phyloP scores from a whole-genome alignment of 2,888 invertebrate genomes.

The Melieria picta region DNA sequence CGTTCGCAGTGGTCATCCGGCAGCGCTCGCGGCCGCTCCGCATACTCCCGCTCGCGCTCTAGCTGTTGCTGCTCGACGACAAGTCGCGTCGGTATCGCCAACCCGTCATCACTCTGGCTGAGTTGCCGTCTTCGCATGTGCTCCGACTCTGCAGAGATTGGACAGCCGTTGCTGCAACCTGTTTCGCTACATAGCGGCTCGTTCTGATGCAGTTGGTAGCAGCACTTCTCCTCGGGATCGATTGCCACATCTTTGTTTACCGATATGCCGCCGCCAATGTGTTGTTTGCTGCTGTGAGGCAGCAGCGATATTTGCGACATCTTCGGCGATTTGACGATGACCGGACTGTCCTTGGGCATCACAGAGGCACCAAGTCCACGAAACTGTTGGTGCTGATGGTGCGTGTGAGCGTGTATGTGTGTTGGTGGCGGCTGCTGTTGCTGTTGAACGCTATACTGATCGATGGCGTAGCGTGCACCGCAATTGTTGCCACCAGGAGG shows the following conservation, averaged over 20 bases:
- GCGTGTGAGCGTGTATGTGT: not conserved
- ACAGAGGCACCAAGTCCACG: slow-evolving; percentile 61
- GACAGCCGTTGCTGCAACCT: slow-evolving; percentile 45
- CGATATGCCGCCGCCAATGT: slow-evolving; percentile 52
- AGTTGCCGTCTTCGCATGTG: slow-evolving; percentile 45
- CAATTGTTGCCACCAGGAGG: slow-evolving; percentile 36
- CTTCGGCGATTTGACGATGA: slow-evolving; percentile 63
- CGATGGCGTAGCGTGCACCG: slow-evolving; percentile 44
- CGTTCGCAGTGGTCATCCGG: slow-evolving; percentile 42
- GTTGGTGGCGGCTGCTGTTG: slow-evolving; percentile 47
- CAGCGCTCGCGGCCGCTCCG: slow-evolving; percentile 40
- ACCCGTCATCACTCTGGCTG: slow-evolving; percentile 39
- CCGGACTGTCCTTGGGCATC: slow-evolving; percentile 64
- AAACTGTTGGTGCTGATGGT: slow-evolving; percentile 50
- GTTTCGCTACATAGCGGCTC: slow-evolving; percentile 42
- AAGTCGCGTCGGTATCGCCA: slow-evolving; percentile 7
- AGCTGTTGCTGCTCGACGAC: slow-evolving; percentile 32
- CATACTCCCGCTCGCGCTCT: slow-evolving; percentile 46
- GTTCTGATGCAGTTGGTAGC: slow-evolving; percentile 46
- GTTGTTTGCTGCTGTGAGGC: slow-evolving; percentile 47
- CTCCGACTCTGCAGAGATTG: slow-evolving; percentile 29
- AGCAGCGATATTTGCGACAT: slow-evolving; percentile 52
- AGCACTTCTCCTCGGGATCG: slow-evolving; percentile 62
- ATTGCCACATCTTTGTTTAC: slow-evolving; percentile 66
- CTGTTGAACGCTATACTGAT: slow-evolving; percentile 31